Conservation (phyloP, 2,797 vertebrate species). For the Darevskia nairensis region DNA sequence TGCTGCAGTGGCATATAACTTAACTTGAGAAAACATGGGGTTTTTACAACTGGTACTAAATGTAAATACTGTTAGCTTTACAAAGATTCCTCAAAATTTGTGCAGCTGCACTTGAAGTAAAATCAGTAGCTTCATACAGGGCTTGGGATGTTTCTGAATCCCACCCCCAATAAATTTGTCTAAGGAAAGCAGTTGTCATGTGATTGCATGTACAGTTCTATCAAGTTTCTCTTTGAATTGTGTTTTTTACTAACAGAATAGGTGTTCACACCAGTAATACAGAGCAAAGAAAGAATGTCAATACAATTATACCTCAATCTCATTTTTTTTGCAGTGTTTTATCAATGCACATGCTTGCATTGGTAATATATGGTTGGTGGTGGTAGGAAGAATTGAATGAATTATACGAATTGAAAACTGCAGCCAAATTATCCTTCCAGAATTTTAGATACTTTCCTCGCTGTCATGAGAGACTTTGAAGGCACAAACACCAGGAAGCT, state of each 20-base stretch:
- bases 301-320: not conserved
- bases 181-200: too few relatives aligned
- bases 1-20: not conserved
- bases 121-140: not conserved
- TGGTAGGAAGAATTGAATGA: too few relatives aligned
- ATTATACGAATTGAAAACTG: too few relatives aligned
- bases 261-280: too few relatives aligned
- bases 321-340: not conserved
- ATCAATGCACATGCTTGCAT: too few relatives aligned
- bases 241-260: not conserved
- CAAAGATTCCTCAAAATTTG: not conserved
- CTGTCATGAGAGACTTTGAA: too few relatives aligned
- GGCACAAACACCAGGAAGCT: too few relatives aligned
- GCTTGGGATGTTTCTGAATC: not conserved
- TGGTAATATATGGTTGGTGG: too few relatives aligned
- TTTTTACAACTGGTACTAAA: not conserved
- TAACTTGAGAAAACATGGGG: accelerated
- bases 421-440: too few relatives aligned
- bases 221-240: not conserved
- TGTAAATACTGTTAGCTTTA: not conserved
- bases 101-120: not conserved
- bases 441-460: too few relatives aligned
- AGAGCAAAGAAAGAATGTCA: not conserved
- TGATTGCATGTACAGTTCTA: not conserved
- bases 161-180: not conserved